These are phyloP conservation scores for Stegodyphus mimosarum DNA, from an alignment of 1,140 invertebrate species.

Conservation along the genomic window DNA sequence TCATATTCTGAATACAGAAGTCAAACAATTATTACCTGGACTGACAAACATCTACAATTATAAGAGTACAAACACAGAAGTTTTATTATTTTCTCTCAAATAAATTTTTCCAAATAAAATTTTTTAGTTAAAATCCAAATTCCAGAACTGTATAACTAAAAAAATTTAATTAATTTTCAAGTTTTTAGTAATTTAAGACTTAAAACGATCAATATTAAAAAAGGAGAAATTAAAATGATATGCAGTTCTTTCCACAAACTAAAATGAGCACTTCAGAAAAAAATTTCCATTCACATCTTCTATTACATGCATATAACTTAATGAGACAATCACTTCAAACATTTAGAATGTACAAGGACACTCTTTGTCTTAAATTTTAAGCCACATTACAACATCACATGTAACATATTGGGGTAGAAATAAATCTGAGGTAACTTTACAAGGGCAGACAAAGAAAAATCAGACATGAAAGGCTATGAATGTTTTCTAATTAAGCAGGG, in stretches of 20 bases:
- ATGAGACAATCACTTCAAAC: conserved; percentile 30
- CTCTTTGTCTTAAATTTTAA: conserved; percentile 30
- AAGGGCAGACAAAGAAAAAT: conserved; percentile 33
- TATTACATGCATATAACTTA: conserved; percentile 56
- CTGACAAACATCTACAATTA: neutral
- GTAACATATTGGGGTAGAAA: conserved; percentile 19
- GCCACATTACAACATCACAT: conserved; percentile 50
- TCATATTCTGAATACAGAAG: neutral
- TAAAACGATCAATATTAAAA: neutral
- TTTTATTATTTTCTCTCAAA: neutral
- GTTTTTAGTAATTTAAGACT: no score
- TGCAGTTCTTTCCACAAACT: conserved; percentile 6
- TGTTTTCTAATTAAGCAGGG: conserved; percentile 3
- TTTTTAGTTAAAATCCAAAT: no score
- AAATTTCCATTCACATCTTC: conserved; percentile 48
- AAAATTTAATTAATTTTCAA: no score
- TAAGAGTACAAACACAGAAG: neutral
- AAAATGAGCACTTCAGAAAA: conserved; percentile 31
- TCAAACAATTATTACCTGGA: neutral
- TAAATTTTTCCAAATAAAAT: no score
- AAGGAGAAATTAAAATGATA: conserved; percentile 1
- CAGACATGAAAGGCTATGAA: conserved; percentile 4
- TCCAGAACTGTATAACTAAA: no score
- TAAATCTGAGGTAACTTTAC: conserved; percentile 38
- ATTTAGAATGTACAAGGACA: conserved; percentile 43